These are phyloP conservation scores for Dermochelys coriacea DNA, from an alignment of 2,797 vertebrate species.

Conservation along the genomic window DNA sequence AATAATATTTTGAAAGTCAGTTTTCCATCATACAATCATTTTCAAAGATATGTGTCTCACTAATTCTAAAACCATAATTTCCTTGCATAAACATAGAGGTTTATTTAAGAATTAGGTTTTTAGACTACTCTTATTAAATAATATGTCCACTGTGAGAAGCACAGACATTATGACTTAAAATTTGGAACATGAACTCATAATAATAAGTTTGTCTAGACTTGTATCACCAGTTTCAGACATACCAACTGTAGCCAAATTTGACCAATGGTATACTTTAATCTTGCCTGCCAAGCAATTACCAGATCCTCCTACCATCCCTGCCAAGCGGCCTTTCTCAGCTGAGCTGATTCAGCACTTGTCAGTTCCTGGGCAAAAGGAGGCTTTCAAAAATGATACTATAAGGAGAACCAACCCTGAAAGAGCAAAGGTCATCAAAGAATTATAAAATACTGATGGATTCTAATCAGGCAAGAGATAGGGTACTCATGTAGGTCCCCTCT, in stretches of 20 bases:
- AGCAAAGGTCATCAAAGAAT: not conserved
- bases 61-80: slow-evolving; percentile 12
- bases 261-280: not conserved
- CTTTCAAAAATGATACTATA: not conserved
- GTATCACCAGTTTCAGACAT: slow-evolving; percentile 13
- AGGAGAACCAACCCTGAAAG: not conserved
- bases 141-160: not conserved
- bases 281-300: slow-evolving; percentile 16
- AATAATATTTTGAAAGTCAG: not conserved
- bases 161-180: slow-evolving; percentile 29
- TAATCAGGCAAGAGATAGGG: not conserved
- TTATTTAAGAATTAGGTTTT: slow-evolving; percentile 8
- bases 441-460: not conserved
- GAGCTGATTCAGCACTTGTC: slow-evolving; percentile 6
- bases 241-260: slow-evolving; percentile 11
- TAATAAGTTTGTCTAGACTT: slow-evolving; percentile 48
- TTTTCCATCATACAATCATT: slow-evolving; percentile 17
- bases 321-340: not conserved
- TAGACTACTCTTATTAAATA: not conserved
- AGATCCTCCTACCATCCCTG: not conserved
- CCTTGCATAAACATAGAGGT: not conserved
- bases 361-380: not conserved
- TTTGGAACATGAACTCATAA: not conserved
- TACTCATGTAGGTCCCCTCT: not conserved
- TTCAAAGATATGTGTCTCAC: not conserved